These are phyloP conservation scores for Acrobasis suavella DNA, from an alignment of 2,888 invertebrate genomes.

Conservation along the genomic window DNA sequence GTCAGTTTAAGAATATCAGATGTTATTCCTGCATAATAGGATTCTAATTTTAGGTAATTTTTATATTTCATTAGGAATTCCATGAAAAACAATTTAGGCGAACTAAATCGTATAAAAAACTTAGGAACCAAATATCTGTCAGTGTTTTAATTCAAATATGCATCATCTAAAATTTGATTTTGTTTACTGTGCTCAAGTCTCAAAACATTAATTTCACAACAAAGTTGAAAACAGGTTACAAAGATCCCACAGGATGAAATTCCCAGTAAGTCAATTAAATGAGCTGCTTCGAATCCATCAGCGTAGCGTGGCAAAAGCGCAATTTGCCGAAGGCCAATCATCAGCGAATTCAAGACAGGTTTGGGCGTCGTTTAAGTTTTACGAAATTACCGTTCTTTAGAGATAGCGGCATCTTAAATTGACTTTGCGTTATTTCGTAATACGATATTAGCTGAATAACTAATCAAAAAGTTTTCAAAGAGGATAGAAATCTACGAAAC, in stretches of 20 bases:
- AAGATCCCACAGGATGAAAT: conserved; percentile 16
- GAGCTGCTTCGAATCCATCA: conserved; percentile 7
- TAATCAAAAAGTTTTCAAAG: not conserved
- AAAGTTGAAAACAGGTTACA: not conserved
- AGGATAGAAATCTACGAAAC: not conserved
- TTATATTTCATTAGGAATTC: too few relatives aligned
- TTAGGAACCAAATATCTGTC: too few relatives aligned
- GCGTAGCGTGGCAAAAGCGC: conserved; percentile 21
- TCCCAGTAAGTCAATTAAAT: conserved; percentile 19
- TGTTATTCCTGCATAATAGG: too few relatives aligned
- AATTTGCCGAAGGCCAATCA: conserved; percentile 22
- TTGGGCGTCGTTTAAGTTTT: conserved; percentile 26
- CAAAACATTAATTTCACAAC: not conserved
- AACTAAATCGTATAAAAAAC: too few relatives aligned
- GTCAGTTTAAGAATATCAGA: too few relatives aligned
- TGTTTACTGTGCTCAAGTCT: not conserved
- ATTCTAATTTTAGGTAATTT: too few relatives aligned
- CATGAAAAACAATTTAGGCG: too few relatives aligned
- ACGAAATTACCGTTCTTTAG: conserved; percentile 40
- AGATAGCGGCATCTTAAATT: conserved; percentile 35
- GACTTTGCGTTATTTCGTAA: conserved; percentile 19
- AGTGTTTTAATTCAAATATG: too few relatives aligned
- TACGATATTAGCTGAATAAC: conserved; percentile 1
- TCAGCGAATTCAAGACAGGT: conserved; percentile 28
- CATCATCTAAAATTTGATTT: too few relatives aligned